These are phyloP conservation scores for Amphipoea lucens DNA, from an alignment of 2,888 invertebrate genomes.

Conservation along the genomic window DNA sequence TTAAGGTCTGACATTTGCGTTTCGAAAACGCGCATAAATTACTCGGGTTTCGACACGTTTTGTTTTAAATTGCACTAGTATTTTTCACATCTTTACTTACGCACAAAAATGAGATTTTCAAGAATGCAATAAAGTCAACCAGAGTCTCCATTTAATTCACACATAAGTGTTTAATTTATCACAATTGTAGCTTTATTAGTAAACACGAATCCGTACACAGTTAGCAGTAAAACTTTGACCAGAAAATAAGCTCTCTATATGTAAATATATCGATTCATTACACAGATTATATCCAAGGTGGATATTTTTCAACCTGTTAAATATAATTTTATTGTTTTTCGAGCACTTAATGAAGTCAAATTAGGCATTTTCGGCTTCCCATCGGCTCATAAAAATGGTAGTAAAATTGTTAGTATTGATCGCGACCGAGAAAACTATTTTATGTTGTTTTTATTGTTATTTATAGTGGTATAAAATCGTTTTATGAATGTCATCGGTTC, in stretches of 20 bases:
- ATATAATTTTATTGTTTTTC: conserved; percentile 85
- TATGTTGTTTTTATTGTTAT: conserved; percentile 89
- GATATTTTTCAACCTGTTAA: conserved; percentile 74
- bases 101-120: conserved; percentile 3
- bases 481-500: conserved; percentile 86
- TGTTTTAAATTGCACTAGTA: conserved; percentile 54
- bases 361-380: conserved; percentile 86
- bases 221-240: conserved; percentile 15
- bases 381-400: conserved; percentile 86
- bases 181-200: conserved; percentile 32
- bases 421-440: conserved; percentile 87
- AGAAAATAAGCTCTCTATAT: conserved; percentile 56
- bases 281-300: conserved; percentile 48
- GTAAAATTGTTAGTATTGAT: conserved; percentile 87
- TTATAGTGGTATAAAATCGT: conserved; percentile 88
- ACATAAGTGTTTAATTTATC: conserved; percentile 15
- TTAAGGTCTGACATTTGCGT: conserved; percentile 70
- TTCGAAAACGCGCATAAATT: conserved; percentile 63
- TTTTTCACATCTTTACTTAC: conserved; percentile 33
- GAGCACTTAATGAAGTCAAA: conserved; percentile 87
- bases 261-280: conserved; percentile 58
- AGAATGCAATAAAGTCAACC: conserved; percentile 15
- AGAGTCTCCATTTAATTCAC: not conserved
- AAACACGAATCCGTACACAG: not conserved
- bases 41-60: conserved; percentile 61